These are phyloP conservation scores for Anguilla rostrata DNA, from an alignment of 2,113 vertebrate genomes.

Conservation along the genomic window DNA sequence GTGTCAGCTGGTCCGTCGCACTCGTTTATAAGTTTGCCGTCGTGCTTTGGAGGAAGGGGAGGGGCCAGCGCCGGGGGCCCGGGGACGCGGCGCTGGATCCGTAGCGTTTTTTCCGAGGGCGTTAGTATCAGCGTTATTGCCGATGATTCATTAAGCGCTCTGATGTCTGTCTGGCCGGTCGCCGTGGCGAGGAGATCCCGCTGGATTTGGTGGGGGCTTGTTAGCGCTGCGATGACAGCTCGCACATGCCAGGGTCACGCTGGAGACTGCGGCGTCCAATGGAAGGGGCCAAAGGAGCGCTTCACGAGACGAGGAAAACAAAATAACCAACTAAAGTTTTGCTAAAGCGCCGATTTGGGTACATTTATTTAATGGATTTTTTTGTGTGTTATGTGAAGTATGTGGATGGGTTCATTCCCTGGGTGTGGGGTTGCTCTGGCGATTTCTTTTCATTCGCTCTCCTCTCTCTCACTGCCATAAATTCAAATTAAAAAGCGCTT, in stretches of 20 bases:
- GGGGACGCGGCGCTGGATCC: not conserved
- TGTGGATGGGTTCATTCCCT: not conserved
- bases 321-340: not conserved
- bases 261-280: not conserved
- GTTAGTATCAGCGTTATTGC: constrained; percentile 11
- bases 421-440: constrained; percentile 1
- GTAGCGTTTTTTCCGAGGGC: not conserved
- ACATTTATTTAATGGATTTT: not conserved
- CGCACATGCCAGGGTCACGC: constrained; percentile 50
- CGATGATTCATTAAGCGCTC: not conserved
- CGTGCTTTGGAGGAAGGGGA: not conserved
- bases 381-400: not conserved
- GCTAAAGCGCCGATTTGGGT: not conserved
- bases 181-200: not conserved
- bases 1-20: not conserved
- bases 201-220: constrained; percentile 36
- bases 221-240: constrained; percentile 55
- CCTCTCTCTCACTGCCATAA: not conserved
- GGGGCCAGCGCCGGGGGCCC: not conserved
- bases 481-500: too few species aligned
- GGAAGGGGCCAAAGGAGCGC: not conserved
- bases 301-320: not conserved
- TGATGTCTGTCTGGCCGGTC: not conserved
- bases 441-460: constrained; percentile 2
- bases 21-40: not conserved